Base-by-base conservation (phyloP, 2,888 invertebrate genomes). In the Melipona beecheii region DNA sequence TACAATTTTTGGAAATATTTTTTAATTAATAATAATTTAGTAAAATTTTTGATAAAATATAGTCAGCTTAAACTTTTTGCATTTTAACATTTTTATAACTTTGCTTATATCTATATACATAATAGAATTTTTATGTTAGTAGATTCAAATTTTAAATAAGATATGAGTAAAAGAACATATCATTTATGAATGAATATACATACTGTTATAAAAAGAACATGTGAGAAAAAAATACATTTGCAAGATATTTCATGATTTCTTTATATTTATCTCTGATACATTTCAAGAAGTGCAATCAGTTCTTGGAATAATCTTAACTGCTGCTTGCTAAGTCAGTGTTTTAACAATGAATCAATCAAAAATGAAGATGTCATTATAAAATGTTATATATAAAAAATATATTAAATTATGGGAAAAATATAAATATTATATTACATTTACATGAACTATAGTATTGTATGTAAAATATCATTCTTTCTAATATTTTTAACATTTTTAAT, bases 341-440 rank as follows among this genome's bases (percentile, higher is more conserved):
- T 78, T 62, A 83, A 62, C 50, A 85, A 80, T 85, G 71, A 85
- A 21, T 85, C 76, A 84, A 69, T 68, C 50, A 60, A 75, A n/a
- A 76, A 65, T 50, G 43, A 56, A 65, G 43, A 50, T 66, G 58
- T 77, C 72, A 74, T 43, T 43, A 31, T 31, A 31, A 31, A 31
- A 31, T 31, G 31, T 43, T 43, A 43, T 62, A 43, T 21, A 65
- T 62, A 75, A 5, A 19, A 52, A 60, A 56, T 50, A 52, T 54
- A 54, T 50, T 56, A n/a, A 52, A n/a, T 52, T 54, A 49, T 15
- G 4, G 31, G 36, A 49, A 31, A 50, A 17, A 17, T n/a, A 19
- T 52, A 17, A 19, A 60, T 62, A 21, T 24, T 36, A 60, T 62
- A 21, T 24, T 36, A 0, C 54, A 27, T 24, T 49, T 9, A 27